Percentiles rank a stretch among this genome's conserved stretches.
These are phyloP conservation scores for Ophion obscuratus DNA, from an alignment of 2,888 invertebrate species.

Conservation along the genomic window DNA sequence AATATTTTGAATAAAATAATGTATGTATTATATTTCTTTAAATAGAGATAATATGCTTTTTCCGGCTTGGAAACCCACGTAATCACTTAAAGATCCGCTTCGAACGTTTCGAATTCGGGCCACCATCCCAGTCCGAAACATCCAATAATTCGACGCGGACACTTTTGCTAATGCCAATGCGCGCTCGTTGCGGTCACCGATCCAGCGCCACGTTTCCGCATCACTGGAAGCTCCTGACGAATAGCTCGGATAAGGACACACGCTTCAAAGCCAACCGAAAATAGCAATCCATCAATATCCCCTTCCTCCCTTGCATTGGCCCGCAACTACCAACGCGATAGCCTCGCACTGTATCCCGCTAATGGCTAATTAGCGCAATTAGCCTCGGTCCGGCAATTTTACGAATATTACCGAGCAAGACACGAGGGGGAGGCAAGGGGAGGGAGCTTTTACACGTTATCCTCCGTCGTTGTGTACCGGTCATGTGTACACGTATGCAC, in stretches of 20 bases:
- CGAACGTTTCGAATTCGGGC: slow-evolving; percentile 17
- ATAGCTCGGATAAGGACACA: neutral
- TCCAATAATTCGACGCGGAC: slow-evolving; percentile 16
- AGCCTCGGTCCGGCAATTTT: slow-evolving; percentile 78
- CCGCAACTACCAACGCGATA: slow-evolving; percentile 7
- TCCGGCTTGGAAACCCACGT: too few relatives aligned
- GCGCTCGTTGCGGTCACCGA: neutral
- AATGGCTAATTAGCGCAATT: slow-evolving; percentile 80
- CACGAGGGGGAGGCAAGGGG: slow-evolving; percentile 62
- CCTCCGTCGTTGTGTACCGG: too few relatives aligned
- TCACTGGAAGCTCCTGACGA: neutral
- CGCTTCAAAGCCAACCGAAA: slow-evolving; percentile 70
- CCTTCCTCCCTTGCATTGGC: slow-evolving; percentile 44
- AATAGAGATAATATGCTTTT: too few relatives aligned
- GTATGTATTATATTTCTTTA: too few relatives aligned
- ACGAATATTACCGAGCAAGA: slow-evolving; percentile 74
- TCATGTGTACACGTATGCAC: too few relatives aligned
- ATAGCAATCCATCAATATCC: slow-evolving; percentile 77
- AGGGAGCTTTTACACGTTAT: too few relatives aligned
- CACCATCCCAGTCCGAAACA: neutral
- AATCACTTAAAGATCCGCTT: neutral
- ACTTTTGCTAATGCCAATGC: slow-evolving; percentile 11
- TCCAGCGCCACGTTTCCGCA: neutral
- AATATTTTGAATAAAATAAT: too few relatives aligned
- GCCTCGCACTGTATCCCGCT: slow-evolving; percentile 68